Percentiles rank a stretch among this genome's conserved stretches.
Evolutionary conservation across 2,888 invertebrate genomes (phyloP).

Genomic region (Tribolium freemani): DNA sequence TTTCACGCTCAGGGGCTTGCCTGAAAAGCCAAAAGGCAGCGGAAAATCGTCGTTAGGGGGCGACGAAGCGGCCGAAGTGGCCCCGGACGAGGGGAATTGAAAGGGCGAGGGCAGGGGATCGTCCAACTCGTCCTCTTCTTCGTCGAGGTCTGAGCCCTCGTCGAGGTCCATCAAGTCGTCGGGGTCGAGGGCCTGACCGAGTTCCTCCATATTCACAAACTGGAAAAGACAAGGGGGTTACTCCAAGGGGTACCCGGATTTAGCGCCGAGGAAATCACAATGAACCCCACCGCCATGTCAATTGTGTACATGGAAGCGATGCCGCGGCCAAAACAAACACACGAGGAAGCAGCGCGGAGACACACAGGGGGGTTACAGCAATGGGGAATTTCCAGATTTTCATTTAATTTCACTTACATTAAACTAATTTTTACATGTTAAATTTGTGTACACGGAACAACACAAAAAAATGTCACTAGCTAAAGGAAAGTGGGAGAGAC

Average conservation of each 20-base stretch:
- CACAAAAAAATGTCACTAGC: slow-evolving; percentile 68
- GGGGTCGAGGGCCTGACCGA: slow-evolving; percentile 65
- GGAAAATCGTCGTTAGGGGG: slow-evolving; percentile 74
- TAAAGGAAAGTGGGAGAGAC: slow-evolving; percentile 63
- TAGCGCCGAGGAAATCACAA: slow-evolving; percentile 43
- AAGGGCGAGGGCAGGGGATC: slow-evolving; percentile 65
- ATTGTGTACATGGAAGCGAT: slow-evolving; percentile 49
- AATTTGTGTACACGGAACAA: slow-evolving; percentile 70
- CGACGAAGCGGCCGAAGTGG: slow-evolving; percentile 76
- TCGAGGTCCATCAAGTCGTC: slow-evolving; percentile 81
- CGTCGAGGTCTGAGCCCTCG: slow-evolving; percentile 82
- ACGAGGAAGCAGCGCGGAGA: slow-evolving; percentile 1
- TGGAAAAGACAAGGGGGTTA: slow-evolving; percentile 22
- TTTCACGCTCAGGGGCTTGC: slow-evolving; percentile 75
- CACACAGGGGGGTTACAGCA: background rate
- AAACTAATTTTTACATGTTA: slow-evolving; percentile 65
- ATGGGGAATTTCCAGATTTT: background rate
- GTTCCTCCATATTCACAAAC: slow-evolving; percentile 63
- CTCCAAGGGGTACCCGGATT: slow-evolving; percentile 1
- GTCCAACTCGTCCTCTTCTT: slow-evolving; percentile 74
- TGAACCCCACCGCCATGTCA: slow-evolving; percentile 57
- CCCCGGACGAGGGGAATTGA: slow-evolving; percentile 70
- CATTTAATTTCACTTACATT: slow-evolving; percentile 55
- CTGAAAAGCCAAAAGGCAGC: slow-evolving; percentile 73
- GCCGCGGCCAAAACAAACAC: slow-evolving; percentile 48